Base-by-base conservation (phyloP, 2,888 invertebrate species). In the Alsophila aescularia region DNA sequence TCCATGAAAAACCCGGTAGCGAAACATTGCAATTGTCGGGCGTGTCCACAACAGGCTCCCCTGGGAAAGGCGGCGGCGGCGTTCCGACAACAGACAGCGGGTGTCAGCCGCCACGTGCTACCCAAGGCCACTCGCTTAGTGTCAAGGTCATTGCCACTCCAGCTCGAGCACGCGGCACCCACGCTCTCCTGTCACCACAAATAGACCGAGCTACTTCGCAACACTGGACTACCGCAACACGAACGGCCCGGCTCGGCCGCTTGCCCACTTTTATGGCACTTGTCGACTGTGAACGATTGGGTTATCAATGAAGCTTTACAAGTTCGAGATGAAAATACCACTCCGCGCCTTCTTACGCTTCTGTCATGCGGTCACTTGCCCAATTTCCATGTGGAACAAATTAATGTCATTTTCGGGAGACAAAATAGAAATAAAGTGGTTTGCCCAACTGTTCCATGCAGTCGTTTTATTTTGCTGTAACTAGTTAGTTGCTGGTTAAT, bases 121-220 rank as follows among this genome's bases (percentile, higher is more conserved):
- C 90, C 91, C 91, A 90, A 90, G 90, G 90, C 90, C 90, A 90
- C 85, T 90, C 90, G 89, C 89, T 90, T 90, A 90, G 90, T 92
- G 91, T 90, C 91, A 92, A 90, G 91, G 91, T 90, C 90, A 89
- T 88, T 89, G 90, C 90, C 89, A 90, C 90, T 90, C 90, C 90
- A 90, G 88, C 89, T 86, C 85, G 76, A 87, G 86, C 90, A 88
- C 88, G 88, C 87, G 84, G 88, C 90, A 87, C 90, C 90, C 90
- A 90, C 90, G 89, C 90, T 79, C 85, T 87, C 84, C 85, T 89
- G 90, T 87, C 90, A 90, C 90, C 90, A 90, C 90, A 89, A 90
- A 90, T 90, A 90, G 89, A 87, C 81, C 86, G 81, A 83, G 87
- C 87, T 83, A 87, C 88, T 85, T 83, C 75, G 75, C 81, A 81